Percentiles rank a stretch among this genome's conserved stretches.
Evolutionary conservation across 2,113 vertebrate species (phyloP).

Genomic region (Urocitellus parryii): DNA sequence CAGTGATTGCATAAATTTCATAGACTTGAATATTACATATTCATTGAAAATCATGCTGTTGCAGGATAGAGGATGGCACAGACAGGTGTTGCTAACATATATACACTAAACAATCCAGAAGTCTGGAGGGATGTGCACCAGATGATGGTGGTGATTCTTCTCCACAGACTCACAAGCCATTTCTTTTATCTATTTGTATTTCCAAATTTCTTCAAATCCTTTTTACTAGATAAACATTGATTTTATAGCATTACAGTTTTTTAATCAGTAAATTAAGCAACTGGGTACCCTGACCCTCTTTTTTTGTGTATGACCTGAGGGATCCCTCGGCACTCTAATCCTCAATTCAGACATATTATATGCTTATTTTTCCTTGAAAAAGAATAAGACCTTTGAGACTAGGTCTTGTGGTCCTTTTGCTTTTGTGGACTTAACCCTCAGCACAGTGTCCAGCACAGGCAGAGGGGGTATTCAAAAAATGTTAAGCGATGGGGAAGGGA

Average conservation of each 20-base stretch:
- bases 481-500: background rate
- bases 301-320: background rate
- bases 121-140: background rate
- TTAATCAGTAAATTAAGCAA: background rate
- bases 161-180: background rate
- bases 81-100: background rate
- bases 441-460: accelerated
- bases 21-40: background rate
- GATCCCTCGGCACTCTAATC: too few relatives aligned
- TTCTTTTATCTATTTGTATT: conserved; percentile 1
- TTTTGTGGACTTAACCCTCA: background rate
- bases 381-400: accelerated
- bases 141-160: background rate
- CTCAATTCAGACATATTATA: background rate
- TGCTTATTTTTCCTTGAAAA: background rate
- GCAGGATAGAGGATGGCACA: background rate
- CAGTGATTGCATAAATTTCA: background rate
- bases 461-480: too few relatives aligned
- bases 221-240: background rate
- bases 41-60: background rate
- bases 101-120: background rate
- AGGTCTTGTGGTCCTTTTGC: background rate
- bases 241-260: background rate
- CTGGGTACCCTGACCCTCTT: background rate
- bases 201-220: background rate